Conservation (phyloP, 1,140 invertebrate genomes). For the Tenebrio molitor region DNA sequence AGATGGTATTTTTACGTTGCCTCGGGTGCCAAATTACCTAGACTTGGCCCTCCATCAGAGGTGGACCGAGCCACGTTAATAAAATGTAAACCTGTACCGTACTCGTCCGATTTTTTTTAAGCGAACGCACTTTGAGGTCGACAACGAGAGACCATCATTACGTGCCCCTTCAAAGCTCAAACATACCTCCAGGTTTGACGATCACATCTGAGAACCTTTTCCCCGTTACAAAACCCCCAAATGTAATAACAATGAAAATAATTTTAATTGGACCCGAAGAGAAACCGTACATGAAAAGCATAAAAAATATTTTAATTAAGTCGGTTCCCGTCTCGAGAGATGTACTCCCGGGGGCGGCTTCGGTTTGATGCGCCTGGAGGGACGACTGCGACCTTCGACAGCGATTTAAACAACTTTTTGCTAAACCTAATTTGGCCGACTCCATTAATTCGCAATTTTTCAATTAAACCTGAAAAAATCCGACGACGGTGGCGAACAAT, state of each 20-base stretch:
- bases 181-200: no score
- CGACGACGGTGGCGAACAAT: background rate
- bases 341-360: background rate
- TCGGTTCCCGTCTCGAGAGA: conserved; percentile 31
- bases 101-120: no score
- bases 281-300: conserved; percentile 13
- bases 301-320: conserved; percentile 36
- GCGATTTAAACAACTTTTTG: conserved; percentile 22
- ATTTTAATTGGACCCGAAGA: conserved; percentile 18
- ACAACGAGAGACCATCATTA: no score
- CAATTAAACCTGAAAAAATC: conserved; percentile 4
- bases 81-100: no score
- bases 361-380: background rate
- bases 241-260: conserved; percentile 35
- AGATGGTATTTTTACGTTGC: no score
- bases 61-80: no score
- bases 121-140: no score
- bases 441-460: conserved; percentile 38
- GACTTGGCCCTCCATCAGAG: no score
- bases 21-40: no score
- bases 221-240: no score
- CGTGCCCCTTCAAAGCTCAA: no score
- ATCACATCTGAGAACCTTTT: no score
- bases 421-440: conserved; percentile 16
- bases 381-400: conserved; percentile 16